Base-by-base conservation (phyloP, 1,140 invertebrate genomes). In the Stratiolaelaps scimitus region DNA sequence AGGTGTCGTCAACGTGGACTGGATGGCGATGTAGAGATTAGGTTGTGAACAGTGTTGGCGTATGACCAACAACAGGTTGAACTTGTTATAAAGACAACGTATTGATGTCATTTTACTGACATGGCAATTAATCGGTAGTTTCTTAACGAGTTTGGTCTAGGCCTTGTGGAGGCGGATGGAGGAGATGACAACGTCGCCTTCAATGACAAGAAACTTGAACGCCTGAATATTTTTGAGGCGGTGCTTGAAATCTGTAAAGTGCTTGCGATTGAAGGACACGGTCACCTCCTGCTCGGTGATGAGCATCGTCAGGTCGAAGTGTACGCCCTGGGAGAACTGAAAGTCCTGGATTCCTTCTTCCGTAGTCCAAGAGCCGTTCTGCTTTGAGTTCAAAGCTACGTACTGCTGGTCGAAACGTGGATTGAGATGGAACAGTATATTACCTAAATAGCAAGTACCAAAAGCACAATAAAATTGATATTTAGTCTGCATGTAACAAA, bases 151-250 rank as follows among this genome's bases (percentile, higher is more conserved):
- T 40, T 40, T 40, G 34, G 34, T 26, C 34, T 34, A 60, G 53
- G 34, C 53, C 34, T 60, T 60, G 53, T 60, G 53, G 53, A 60
- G 53, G 53, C 53, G 53, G 26, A 60, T 60, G 15, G 53, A 60
- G 23, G 53, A 60, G 34, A 60, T 60, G 53, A 60, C 53, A 5
- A 60, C 53, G 23, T 60, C 53, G 26, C 53, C 53, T 60, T 60
- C 53, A 34, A 60, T 60, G 15, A 60, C 53, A 60, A 60, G 15
- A 34, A 60, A 60, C 53, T 26, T 60, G 23, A 60, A 60, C 2
- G 53, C 53, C 23, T 60, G 53, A 2, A 60, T 60, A 34, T 60
- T 17, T 60, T 60, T 26, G 15, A 60, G 23, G 23, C 53, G 53
- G 26, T 60, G 53, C 34, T 60, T 60, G 53, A 60, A 60, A 34